Base-by-base conservation (phyloP, 1,140 invertebrate species). In the Drosophila watanabei region DNA sequence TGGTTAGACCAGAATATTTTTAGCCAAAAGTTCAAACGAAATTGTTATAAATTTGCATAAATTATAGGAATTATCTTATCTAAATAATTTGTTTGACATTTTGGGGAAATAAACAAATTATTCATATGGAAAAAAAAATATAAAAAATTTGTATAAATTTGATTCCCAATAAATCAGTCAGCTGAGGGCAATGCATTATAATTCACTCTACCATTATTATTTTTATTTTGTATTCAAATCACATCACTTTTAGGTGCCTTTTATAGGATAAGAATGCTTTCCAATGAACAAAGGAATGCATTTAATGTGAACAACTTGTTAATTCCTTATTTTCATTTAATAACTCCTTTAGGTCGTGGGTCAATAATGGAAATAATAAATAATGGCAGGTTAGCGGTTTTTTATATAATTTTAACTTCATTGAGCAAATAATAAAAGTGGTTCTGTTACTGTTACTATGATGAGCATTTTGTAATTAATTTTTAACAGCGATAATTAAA, bases 111-210 rank as follows among this genome's bases (percentile, higher is more conserved):
- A 10, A 37, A 5, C 18, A 4, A 56, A 57, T 57, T 20, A 39
- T 57, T 39, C 9, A 37, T 20, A 24, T 10, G 1, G 24, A 14
- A 49, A 1, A 33, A 14, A 49, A 49, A n/a, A 28, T 49, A n/a
- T 16, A 18, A 6, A 32, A 24, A 45, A n/a, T n/a, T n/a, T 20
- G n/a, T n/a, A 59, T 33, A 62, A 61, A 33, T 18, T 51, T 20
- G 9, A 51, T 33, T 18, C 4, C 49, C 20, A 57, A 28, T 20
- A 10, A 20, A 2, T 32, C 11, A 16, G 7, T 5, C 62, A 32
- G 28, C 59, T 43, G 41, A 45, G 30, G 66, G 46, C 20, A 37
- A 10, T 66, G 35, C 46, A 43, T 52, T 69, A 35, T 33, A 69
- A 69, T 16, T 33, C 35, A 28, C 14, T 24, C 4, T 43, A 2